phyloP scores from a whole-genome alignment of 2,113 vertebrate species.

The Poeciliopsis retropinna region DNA sequence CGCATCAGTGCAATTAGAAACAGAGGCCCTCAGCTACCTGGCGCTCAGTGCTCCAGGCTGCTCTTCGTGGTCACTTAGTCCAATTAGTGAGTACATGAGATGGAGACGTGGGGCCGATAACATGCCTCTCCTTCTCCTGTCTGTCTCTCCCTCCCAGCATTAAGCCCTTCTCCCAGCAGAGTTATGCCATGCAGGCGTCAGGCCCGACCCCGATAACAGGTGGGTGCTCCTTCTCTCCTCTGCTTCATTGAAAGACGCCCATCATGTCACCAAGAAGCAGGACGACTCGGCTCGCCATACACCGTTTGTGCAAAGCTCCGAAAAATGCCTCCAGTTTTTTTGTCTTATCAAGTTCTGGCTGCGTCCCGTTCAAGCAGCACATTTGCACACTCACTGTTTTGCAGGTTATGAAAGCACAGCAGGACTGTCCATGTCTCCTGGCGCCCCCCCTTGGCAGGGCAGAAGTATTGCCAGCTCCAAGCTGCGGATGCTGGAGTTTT shows the following conservation, averaged over 20 bases:
- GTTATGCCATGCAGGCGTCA: conserved; percentile 87
- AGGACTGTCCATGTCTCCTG: conserved; percentile 83
- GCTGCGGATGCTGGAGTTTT: conserved; percentile 95
- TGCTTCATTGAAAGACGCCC: conserved; percentile 55
- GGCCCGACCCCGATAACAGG: conserved; percentile 87
- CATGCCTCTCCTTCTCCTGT: conserved; percentile 51
- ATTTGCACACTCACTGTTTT: conserved; percentile 8
- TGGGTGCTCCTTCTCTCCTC: conserved; percentile 63
- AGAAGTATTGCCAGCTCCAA: conserved; percentile 92
- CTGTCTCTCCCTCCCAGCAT: conserved; percentile 80
- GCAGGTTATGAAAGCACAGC: conserved; percentile 88
- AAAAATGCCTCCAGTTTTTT: conserved; percentile 25
- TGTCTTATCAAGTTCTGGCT: conserved; percentile 14
- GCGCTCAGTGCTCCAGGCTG: conserved; percentile 39
- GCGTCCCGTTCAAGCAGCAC: conserved; percentile 4
- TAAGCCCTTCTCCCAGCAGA: conserved; percentile 94
- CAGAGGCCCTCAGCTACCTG: conserved; percentile 61
- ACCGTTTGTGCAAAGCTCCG: conserved; percentile 23
- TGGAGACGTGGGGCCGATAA: conserved; percentile 61
- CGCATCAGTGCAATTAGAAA: conserved; percentile 53
- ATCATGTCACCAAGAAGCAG: conserved; percentile 33
- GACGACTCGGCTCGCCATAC: conserved; percentile 22
- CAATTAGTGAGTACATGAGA: conserved; percentile 72
- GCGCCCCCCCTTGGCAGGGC: conserved; percentile 90
- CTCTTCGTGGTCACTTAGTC: conserved; percentile 55